Percentiles rank a stretch among this genome's conserved stretches.
Conservation (phyloP, 2,797 vertebrate species). For the Rhinoraja longicauda region DNA sequence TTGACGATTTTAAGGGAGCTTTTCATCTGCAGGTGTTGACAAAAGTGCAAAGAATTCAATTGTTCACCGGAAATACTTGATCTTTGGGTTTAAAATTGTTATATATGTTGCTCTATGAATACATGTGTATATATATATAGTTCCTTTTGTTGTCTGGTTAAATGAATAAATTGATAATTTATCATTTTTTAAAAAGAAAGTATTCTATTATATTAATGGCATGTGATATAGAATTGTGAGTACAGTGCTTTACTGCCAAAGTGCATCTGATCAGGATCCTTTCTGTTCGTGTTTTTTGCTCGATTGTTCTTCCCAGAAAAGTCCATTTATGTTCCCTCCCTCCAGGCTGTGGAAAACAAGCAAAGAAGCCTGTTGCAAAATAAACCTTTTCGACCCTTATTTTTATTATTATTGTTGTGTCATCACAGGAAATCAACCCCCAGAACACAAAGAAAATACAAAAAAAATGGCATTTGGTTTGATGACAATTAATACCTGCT, state of each 20-base stretch:
- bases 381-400: background rate
- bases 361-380: background rate
- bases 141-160: conserved; percentile 25
- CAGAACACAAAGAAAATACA: background rate
- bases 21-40: conserved; percentile 15
- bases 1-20: background rate
- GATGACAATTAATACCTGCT: background rate
- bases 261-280: background rate
- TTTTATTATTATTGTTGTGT: conserved; percentile 10
- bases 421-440: no score
- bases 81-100: conserved; percentile 30
- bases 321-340: background rate
- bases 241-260: conserved; percentile 31
- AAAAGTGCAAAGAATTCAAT: background rate
- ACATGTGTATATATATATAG: background rate
- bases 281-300: conserved; percentile 24
- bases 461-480: background rate
- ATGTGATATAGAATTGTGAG: conserved; percentile 26
- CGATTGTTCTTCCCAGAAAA: background rate
- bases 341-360: background rate
- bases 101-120: conserved; percentile 10
- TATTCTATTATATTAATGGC: conserved; percentile 30
- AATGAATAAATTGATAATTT: conserved; percentile 37
- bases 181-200: background rate
- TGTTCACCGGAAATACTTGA: conserved; percentile 17